These are phyloP conservation scores for Hymenopus coronatus DNA, from an alignment of 2,888 invertebrate species.

Conservation along the genomic window DNA sequence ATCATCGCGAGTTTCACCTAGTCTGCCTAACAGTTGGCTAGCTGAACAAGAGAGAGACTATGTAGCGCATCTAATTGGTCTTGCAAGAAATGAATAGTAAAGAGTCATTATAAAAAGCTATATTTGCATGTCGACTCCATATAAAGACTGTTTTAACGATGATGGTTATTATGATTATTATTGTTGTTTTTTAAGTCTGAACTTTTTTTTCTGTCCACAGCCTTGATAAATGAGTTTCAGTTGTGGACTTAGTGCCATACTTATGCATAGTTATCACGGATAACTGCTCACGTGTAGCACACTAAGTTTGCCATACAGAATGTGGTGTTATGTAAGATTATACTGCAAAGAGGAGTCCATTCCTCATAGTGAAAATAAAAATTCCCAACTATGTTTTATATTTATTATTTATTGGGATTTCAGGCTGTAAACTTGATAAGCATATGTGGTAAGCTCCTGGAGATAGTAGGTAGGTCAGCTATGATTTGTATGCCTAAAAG, in stretches of 20 bases:
- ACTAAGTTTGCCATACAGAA: neutral
- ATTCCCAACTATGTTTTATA: neutral
- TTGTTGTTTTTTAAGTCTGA: constrained; percentile 11
- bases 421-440: no score
- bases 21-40: neutral
- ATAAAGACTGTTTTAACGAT: constrained; percentile 7
- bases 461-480: no score
- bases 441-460: no score
- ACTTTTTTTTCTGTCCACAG: constrained; percentile 2
- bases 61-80: neutral
- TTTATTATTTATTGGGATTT: neutral
- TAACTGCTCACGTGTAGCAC: neutral
- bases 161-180: constrained; percentile 3
- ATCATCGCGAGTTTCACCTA: neutral
- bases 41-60: neutral
- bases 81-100: neutral
- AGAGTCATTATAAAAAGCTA: neutral
- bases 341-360: neutral
- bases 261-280: neutral
- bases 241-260: constrained; percentile 15
- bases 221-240: neutral
- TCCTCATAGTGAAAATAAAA: no score
- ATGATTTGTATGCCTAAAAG: neutral
- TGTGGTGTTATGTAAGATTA: neutral
- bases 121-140: neutral